A percentile compares a stretch with the other conserved stretches of the same genome.
Conservation (phyloP, 2,797 vertebrate species). For the Ceryle rudis region DNA sequence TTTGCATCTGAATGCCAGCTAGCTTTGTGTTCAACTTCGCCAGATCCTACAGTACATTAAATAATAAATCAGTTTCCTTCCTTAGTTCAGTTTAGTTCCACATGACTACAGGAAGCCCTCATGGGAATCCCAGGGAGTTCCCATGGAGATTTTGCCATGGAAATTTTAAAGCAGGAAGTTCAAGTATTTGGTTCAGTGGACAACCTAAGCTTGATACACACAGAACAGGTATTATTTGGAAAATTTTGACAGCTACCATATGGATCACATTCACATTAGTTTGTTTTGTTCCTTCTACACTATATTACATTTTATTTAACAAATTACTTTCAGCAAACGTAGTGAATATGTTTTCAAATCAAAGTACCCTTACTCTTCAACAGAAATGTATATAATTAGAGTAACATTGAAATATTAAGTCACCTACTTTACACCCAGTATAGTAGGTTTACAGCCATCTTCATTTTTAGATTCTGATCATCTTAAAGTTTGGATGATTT, state of each 20-base stretch:
- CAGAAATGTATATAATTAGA: neutral
- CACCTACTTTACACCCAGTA: neutral
- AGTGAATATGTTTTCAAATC: neutral
- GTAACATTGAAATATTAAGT: neutral
- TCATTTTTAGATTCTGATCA: neutral
- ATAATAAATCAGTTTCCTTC: neutral
- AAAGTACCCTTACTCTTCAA: neutral
- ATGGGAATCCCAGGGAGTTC: neutral
- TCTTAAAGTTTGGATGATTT: neutral
- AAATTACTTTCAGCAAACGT: neutral
- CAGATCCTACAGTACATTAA: neutral
- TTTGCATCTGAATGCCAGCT: neutral
- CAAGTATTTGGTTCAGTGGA: neutral
- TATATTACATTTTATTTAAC: neutral
- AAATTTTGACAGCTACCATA: neutral
- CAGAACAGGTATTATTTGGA: neutral
- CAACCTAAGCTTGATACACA: neutral
- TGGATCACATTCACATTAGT: neutral
- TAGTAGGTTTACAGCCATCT: neutral
- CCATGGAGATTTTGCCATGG: neutral
- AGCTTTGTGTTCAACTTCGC: neutral
- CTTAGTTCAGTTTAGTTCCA: neutral
- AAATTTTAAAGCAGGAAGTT: neutral
- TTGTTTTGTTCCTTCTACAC: neutral
- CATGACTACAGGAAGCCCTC: neutral